Evolutionary conservation across 2,888 invertebrate species (phyloP), one percentile per base, ranked within the genome.

Genomic region (Nasonovia ribisnigri): DNA sequence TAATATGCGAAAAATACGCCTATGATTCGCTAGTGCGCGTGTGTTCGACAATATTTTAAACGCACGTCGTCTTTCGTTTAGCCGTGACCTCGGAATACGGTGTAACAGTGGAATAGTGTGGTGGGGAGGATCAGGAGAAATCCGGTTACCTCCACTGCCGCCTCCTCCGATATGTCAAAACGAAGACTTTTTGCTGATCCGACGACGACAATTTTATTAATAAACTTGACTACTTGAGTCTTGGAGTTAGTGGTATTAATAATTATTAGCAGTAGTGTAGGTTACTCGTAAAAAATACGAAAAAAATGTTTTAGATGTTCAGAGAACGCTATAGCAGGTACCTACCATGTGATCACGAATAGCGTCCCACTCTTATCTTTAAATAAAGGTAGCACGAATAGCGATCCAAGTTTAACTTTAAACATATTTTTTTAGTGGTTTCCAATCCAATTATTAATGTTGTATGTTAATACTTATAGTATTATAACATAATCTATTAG

Each of bases 11-110:
- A 36, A 77, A 77, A 77, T 77, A 36, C 8, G 36, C 8, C 20
- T 77, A 77, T 24, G 77, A 36, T 77, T 77, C 20, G 36, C 77
- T 77, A 36, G 36, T 84, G n/a, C 1, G 13, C 4, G n/a, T 46
- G 24, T 24, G 46, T n/a, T 29, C n/a, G n/a, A 54, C 8, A 77
- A 77, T 36, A 77, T 77, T 77, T n/a, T 67, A 46, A 46, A 26
- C 48, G 26, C 90, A 11, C 13, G 90, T 90, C 16, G 89, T 77
- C n/a, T 48, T 90, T 77, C 13, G 24, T 42, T 67, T 67, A 67
- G n/a, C 90, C 90, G 36, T 90, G 90, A 90, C 90, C 90, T 90
- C 90, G 90, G 77, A 42, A 77, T 48, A 48, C 48, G 36, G 13
- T 84, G 36, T n/a, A 51, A n/a, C 51, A 29, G 51, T 36, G 20